Evolutionary conservation across 2,113 vertebrate genomes (phyloP).

Genomic region (Fulmarus glacialis): DNA sequence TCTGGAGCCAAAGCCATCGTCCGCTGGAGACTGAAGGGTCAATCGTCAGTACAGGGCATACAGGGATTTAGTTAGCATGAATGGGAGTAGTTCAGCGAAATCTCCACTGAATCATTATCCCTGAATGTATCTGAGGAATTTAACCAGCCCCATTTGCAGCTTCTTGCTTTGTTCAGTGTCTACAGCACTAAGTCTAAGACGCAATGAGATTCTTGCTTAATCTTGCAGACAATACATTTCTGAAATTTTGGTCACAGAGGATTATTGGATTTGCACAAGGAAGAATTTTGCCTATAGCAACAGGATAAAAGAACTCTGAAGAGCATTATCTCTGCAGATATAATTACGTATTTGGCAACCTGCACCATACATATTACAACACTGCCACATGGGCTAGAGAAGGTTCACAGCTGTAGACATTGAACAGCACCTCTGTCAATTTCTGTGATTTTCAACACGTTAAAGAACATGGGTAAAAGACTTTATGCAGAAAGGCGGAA

Average conservation of each 20-base stretch:
- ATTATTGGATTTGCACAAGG: constrained; percentile 24
- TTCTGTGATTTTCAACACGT: background rate
- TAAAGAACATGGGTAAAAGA: background rate
- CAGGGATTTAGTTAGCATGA: constrained; percentile 20
- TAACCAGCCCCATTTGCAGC: constrained; percentile 31
- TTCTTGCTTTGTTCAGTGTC: constrained; percentile 32
- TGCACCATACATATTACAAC: background rate
- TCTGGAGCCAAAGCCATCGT: background rate
- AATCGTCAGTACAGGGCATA: background rate
- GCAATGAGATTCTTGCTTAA: constrained; percentile 35
- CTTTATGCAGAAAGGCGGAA: background rate
- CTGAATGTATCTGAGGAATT: constrained; percentile 46
- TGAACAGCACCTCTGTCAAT: background rate
- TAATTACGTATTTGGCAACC: constrained; percentile 1
- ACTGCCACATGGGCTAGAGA: background rate
- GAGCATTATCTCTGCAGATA: constrained; percentile 38
- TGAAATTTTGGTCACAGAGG: background rate
- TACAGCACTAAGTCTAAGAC: background rate
- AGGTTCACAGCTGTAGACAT: background rate
- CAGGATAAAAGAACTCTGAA: background rate
- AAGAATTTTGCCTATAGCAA: constrained; percentile 54
- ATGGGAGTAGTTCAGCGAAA: constrained; percentile 32
- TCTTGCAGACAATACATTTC: constrained; percentile 23
- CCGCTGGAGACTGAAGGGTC: background rate
- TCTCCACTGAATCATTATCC: constrained; percentile 27